Percentiles rank a stretch among this genome's conserved stretches.
Evolutionary conservation across 2,888 invertebrate species (phyloP).

Genomic region (Hemicrepidius hirtus): DNA sequence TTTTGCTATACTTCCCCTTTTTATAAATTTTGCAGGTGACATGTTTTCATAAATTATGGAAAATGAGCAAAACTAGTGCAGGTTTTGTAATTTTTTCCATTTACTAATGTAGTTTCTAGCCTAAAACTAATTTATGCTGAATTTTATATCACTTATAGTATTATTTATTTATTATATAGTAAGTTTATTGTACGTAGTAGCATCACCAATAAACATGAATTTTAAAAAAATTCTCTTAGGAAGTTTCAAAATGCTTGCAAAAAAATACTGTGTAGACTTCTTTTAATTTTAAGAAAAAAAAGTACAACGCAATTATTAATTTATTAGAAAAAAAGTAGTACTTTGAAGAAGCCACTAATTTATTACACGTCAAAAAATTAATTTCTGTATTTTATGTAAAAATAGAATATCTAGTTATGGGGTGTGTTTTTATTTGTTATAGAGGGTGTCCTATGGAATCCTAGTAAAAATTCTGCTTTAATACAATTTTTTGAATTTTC

Average conservation of each 20-base stretch:
- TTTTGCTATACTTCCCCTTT: too few relatives aligned
- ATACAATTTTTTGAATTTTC: too few relatives aligned
- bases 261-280: not conserved
- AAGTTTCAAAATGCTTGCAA: not conserved
- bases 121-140: slow-evolving; percentile 22
- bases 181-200: slow-evolving; percentile 30
- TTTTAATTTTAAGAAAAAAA: not conserved
- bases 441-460: too few relatives aligned
- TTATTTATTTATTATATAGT: slow-evolving; percentile 31
- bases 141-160: slow-evolving; percentile 27
- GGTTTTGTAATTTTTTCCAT: not conserved
- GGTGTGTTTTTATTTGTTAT: not conserved
- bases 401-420: slow-evolving; percentile 12
- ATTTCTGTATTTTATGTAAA: slow-evolving; percentile 26
- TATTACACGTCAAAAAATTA: slow-evolving; percentile 1
- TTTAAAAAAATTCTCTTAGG: not conserved
- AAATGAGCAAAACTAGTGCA: too few relatives aligned
- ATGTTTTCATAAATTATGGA: too few relatives aligned
- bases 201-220: slow-evolving; percentile 24
- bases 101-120: slow-evolving; percentile 20
- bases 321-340: not conserved
- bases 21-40: too few relatives aligned
- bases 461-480: too few relatives aligned
- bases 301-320: not conserved
- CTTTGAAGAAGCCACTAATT: not conserved